phyloP scores from a whole-genome alignment of 2,113 vertebrate species.

The Trematomus loennbergii region DNA sequence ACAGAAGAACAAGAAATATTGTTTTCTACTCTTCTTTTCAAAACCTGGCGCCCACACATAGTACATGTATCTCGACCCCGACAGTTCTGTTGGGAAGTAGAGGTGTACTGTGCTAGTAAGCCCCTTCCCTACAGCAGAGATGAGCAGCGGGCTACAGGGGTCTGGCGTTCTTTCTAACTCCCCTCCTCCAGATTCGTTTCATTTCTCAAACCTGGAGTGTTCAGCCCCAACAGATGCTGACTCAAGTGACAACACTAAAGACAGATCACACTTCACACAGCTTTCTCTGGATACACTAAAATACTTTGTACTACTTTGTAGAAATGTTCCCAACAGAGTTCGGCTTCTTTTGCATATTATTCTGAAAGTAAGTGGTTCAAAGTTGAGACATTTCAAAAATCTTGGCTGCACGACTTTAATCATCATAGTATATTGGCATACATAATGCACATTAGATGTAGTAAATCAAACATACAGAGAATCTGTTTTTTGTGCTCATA shows the following conservation, averaged over 20 bases:
- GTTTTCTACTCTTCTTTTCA: background rate
- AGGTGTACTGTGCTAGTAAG: background rate
- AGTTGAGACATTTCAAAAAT: background rate
- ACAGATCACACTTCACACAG: no score
- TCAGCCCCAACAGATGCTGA: no score
- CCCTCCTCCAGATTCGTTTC: background rate
- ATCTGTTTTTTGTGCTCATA: conserved; percentile 18
- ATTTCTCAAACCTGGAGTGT: background rate
- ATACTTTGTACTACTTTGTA: no score
- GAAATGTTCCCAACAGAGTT: background rate
- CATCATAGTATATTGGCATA: background rate
- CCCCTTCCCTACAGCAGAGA: background rate
- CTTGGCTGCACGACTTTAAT: conserved; percentile 16
- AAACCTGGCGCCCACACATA: background rate
- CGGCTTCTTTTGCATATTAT: background rate
- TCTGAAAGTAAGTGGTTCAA: background rate
- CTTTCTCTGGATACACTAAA: no score
- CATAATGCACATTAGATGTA: background rate
- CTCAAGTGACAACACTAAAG: background rate
- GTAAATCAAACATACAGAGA: conserved; percentile 3
- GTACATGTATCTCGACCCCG: background rate
- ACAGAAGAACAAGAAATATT: no score
- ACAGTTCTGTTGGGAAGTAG: background rate
- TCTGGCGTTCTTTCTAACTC: background rate
- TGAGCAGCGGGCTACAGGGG: background rate